Conservation (phyloP, 2,888 invertebrate genomes). For the Trypoxylon attenuatum region DNA sequence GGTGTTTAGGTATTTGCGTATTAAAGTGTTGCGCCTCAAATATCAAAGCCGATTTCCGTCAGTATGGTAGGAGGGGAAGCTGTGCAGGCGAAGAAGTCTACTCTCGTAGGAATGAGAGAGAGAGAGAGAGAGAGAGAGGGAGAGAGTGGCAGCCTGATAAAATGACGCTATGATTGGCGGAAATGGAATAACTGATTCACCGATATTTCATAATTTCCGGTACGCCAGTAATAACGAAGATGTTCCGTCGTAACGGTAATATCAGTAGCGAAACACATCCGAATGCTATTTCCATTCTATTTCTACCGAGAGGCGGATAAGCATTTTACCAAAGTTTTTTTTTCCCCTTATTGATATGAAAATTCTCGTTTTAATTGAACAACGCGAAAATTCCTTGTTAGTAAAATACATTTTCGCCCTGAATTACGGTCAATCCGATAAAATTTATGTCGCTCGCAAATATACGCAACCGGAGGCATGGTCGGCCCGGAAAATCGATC, state of each 20-base stretch:
- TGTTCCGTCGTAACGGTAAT: slow-evolving; percentile 13
- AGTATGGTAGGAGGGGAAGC: not conserved
- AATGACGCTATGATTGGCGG: slow-evolving; percentile 51
- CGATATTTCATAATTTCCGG: slow-evolving; percentile 67
- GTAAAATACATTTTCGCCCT: no score
- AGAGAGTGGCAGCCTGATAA: slow-evolving; percentile 12
- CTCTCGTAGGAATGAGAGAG: slow-evolving; percentile 1
- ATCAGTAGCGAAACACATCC: slow-evolving; percentile 19
- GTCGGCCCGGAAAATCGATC: no score
- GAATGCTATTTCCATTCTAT: slow-evolving; percentile 10
- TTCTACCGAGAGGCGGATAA: no score
- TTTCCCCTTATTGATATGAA: no score
- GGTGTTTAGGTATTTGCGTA: not conserved
- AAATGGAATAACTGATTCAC: slow-evolving; percentile 66
- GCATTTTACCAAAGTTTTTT: no score
- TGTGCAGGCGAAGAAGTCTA: slow-evolving; percentile 4
- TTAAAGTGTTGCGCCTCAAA: not conserved
- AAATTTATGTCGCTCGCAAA: no score
- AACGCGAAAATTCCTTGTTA: no score
- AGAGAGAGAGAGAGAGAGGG: slow-evolving; percentile 3
- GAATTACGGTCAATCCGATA: no score
- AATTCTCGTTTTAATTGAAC: no score
- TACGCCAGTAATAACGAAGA: slow-evolving; percentile 20
- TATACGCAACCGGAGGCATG: no score
- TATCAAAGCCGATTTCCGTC: not conserved